Evolutionary conservation across 2,113 vertebrate species (phyloP).

Genomic region (Pandion haliaetus): DNA sequence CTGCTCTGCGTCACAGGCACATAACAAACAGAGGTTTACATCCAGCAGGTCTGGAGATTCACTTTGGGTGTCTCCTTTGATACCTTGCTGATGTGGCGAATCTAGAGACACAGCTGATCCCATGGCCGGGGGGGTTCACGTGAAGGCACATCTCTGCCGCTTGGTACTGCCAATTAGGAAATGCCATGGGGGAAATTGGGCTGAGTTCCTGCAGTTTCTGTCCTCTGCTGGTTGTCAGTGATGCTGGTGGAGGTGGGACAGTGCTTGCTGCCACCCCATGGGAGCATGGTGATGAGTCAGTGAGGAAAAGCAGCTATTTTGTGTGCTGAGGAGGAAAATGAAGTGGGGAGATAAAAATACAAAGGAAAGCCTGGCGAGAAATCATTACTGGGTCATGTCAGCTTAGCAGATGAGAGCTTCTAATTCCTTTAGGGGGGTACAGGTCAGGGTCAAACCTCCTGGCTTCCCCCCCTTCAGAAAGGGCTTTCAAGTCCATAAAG

Average conservation of each 20-base stretch:
- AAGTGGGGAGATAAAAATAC: not conserved
- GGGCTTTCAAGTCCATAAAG: not conserved
- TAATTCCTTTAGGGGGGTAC: not conserved
- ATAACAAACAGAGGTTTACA: not conserved
- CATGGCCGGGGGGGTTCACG: fast-evolving
- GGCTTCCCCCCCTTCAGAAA: not conserved
- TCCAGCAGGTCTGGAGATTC: not conserved
- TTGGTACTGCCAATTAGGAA: not conserved
- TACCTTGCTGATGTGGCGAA: fast-evolving
- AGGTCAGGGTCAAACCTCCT: fast-evolving
- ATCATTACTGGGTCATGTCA: not conserved
- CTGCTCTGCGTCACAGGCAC: not conserved
- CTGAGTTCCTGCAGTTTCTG: not conserved
- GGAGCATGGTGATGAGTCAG: fast-evolving
- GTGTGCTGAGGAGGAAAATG: not conserved
- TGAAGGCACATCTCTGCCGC: not conserved
- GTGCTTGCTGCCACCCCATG: fast-evolving
- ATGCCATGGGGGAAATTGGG: not conserved
- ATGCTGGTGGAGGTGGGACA: not conserved
- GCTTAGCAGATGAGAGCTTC: not conserved
- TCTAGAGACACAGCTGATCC: not conserved
- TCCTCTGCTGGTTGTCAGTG: fast-evolving
- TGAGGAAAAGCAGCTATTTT: not conserved
- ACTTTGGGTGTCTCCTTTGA: not conserved
- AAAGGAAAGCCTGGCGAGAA: not conserved